These are phyloP conservation scores for Octomys mimax DNA, from an alignment of 2,797 vertebrate species.

Conservation along the genomic window DNA sequence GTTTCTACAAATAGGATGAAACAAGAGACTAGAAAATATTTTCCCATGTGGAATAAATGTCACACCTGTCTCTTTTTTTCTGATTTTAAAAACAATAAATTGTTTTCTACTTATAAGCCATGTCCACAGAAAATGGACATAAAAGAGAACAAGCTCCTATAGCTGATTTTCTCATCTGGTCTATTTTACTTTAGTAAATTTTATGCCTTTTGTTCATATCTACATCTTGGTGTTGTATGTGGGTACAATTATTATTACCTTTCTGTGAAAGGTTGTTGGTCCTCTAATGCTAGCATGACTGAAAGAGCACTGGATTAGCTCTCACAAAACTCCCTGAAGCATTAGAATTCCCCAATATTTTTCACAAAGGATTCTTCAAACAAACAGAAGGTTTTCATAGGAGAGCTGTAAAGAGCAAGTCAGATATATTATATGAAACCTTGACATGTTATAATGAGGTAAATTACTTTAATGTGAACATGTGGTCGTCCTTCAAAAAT, in stretches of 20 bases:
- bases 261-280: not conserved
- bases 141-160: not conserved
- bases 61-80: not conserved
- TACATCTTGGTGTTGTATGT: not conserved
- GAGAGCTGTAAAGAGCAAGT: not conserved
- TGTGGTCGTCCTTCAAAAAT: not conserved
- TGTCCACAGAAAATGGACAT: not conserved
- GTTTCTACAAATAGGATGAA: not conserved
- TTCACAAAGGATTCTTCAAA: slow-evolving; percentile 6
- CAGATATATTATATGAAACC: not conserved
- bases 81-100: slow-evolving; percentile 43
- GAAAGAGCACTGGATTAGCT: not conserved
- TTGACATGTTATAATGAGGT: not conserved
- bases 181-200: not conserved
- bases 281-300: not conserved
- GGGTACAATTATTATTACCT: not conserved
- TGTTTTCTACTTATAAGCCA: not conserved
- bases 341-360: not conserved
- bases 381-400: not conserved
- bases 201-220: not conserved
- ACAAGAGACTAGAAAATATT: not conserved
- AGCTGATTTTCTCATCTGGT: not conserved
- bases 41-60: not conserved
- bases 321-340: not conserved
- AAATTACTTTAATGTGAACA: slow-evolving; percentile 22